A percentile compares a stretch with the other conserved stretches of the same genome.
phyloP scores from a whole-genome alignment of 2,888 invertebrate species.

The Operophtera brumata region DNA sequence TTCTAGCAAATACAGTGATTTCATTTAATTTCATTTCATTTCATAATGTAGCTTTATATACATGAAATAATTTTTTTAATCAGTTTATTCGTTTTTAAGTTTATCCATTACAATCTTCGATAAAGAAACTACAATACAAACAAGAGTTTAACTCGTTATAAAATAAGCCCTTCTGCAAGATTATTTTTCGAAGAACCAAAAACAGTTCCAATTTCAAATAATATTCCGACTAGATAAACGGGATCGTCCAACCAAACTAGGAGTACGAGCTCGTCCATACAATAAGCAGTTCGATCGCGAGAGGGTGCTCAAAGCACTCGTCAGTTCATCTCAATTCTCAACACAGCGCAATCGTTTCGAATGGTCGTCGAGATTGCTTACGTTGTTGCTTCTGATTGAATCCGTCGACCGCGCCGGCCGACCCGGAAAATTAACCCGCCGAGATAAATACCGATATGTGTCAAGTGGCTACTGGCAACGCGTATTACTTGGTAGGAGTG shows the following conservation, averaged over 20 bases:
- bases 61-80: too few species aligned
- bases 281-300: constrained; percentile 54
- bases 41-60: too few species aligned
- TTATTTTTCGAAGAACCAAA: neutral
- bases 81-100: too few species aligned
- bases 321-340: constrained; percentile 55
- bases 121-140: too few species aligned
- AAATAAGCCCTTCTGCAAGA: neutral
- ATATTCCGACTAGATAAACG: constrained; percentile 11
- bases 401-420: constrained; percentile 53
- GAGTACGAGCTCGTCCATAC: constrained; percentile 11
- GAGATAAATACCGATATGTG: constrained; percentile 66
- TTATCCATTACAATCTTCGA: too few species aligned
- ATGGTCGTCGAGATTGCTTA: constrained; percentile 65
- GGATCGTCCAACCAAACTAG: constrained; percentile 7
- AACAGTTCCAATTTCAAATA: constrained; percentile 16
- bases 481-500: constrained; percentile 37
- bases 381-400: constrained; percentile 76
- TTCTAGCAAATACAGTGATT: too few species aligned
- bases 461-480: constrained; percentile 53
- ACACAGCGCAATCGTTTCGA: constrained; percentile 68
- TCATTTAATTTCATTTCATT: too few species aligned
- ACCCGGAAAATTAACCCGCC: constrained; percentile 68
- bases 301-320: constrained; percentile 58
- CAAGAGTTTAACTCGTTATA: too few species aligned